Percentiles rank a stretch among this genome's conserved stretches.
These are phyloP conservation scores for Gallinago solitaria DNA, from an alignment of 2,797 vertebrate species.

Conservation along the genomic window DNA sequence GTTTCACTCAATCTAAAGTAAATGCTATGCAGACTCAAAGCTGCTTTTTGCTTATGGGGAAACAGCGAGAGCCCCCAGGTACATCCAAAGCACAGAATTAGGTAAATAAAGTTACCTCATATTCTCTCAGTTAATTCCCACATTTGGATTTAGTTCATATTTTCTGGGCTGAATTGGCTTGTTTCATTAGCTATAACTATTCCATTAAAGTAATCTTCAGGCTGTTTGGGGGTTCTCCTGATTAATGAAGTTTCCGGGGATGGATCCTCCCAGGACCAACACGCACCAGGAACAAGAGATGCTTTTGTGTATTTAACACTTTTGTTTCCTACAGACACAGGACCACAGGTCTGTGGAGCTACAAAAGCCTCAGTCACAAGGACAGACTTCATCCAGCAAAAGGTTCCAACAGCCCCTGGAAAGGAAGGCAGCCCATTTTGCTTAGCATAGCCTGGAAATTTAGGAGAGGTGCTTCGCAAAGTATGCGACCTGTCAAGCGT, in stretches of 20 bases:
- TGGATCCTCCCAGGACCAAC: neutral
- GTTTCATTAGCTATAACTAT: constrained; percentile 39
- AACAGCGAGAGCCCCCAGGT: neutral
- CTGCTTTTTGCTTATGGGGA: constrained; percentile 28
- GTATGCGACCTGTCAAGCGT: neutral
- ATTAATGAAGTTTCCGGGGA: neutral
- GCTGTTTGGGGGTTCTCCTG: neutral
- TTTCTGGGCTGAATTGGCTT: constrained; percentile 30
- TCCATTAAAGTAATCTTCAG: constrained; percentile 1
- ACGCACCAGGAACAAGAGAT: neutral
- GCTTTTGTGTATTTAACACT: neutral
- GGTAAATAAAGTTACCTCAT: constrained; percentile 50
- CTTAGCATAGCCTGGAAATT: neutral
- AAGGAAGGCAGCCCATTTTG: neutral
- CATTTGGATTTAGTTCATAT: neutral
- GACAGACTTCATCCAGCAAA: no score
- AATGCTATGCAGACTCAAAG: neutral
- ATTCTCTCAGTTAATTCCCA: constrained; percentile 58
- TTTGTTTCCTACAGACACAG: neutral
- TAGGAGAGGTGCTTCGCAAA: neutral
- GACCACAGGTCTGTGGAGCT: neutral
- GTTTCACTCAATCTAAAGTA: neutral
- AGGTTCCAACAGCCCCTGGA: neutral
- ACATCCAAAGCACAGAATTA: constrained; percentile 23
- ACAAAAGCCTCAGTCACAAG: neutral